Conservation (phyloP, 2,113 vertebrate species). For the Actenoides lindsayi region DNA sequence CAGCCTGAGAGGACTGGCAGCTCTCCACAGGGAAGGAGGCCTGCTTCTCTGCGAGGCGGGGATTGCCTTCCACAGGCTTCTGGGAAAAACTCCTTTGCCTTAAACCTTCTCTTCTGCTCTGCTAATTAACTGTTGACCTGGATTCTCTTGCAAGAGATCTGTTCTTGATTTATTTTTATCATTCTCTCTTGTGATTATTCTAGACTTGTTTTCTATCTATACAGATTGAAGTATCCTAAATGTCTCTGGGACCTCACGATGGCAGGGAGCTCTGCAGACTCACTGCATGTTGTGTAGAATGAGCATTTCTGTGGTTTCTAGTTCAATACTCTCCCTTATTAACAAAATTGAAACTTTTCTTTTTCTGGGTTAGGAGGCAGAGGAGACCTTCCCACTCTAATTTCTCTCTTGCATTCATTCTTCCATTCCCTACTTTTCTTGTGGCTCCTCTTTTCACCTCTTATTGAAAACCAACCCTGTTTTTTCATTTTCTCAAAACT, state of each 20-base stretch:
- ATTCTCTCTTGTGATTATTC: neutral
- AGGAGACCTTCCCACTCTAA: neutral
- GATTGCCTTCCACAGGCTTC: neutral
- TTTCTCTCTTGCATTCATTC: neutral
- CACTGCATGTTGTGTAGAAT: neutral
- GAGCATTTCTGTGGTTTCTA: neutral
- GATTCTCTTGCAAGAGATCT: neutral
- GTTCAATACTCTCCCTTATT: neutral
- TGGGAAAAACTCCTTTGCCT: neutral
- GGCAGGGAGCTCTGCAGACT: neutral
- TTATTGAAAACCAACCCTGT: neutral
- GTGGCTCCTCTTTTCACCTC: neutral
- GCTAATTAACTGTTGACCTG: neutral
- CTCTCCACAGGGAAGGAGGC: neutral
- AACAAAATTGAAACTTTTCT: neutral
- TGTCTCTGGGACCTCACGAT: neutral
- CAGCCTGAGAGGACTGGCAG: neutral
- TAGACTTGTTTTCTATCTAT: neutral
- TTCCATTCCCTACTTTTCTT: neutral
- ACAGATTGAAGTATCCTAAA: neutral
- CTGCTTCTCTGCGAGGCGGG: neutral
- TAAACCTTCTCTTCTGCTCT: neutral
- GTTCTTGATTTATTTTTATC: neutral
- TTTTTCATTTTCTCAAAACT: neutral
- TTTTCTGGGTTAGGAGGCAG: neutral